Evolutionary conservation across 2,113 vertebrate species (phyloP).

Genomic region (Brachypodius melanocephalos): DNA sequence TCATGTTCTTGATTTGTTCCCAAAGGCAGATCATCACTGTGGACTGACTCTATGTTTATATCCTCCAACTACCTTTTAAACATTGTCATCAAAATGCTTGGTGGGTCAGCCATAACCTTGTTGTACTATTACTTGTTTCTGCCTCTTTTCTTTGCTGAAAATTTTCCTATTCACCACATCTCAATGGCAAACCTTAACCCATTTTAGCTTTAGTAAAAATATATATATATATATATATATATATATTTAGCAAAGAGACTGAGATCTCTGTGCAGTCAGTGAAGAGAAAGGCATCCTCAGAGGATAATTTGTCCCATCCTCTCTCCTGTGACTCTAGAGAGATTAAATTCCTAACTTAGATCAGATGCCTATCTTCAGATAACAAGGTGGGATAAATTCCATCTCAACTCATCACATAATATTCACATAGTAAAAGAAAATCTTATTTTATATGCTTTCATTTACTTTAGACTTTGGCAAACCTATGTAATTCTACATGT

Average conservation of each 20-base stretch:
- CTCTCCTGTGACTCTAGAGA: not conserved
- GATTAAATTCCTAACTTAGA: not conserved
- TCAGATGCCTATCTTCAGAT: not conserved
- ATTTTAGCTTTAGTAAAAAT: not conserved
- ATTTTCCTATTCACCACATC: not conserved
- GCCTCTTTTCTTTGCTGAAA: not conserved
- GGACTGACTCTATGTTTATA: not conserved
- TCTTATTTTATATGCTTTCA: not conserved
- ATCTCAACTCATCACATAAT: not conserved
- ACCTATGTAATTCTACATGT: conserved; percentile 41
- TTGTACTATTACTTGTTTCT: not conserved
- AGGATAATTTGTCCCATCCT: not conserved
- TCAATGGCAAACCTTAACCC: not conserved
- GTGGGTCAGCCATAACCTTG: not conserved
- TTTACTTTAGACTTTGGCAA: conserved; percentile 3
- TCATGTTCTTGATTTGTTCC: not conserved
- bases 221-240: no score
- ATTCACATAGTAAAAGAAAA: not conserved
- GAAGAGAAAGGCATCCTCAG: not conserved
- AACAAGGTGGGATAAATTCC: not conserved
- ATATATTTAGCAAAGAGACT: not conserved
- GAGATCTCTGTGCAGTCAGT: not conserved
- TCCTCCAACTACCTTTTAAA: not conserved
- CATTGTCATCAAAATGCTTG: not conserved
- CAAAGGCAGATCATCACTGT: not conserved